These are phyloP conservation scores for Erpornis zantholeuca DNA, from an alignment of 2,113 vertebrate genomes.

Conservation along the genomic window DNA sequence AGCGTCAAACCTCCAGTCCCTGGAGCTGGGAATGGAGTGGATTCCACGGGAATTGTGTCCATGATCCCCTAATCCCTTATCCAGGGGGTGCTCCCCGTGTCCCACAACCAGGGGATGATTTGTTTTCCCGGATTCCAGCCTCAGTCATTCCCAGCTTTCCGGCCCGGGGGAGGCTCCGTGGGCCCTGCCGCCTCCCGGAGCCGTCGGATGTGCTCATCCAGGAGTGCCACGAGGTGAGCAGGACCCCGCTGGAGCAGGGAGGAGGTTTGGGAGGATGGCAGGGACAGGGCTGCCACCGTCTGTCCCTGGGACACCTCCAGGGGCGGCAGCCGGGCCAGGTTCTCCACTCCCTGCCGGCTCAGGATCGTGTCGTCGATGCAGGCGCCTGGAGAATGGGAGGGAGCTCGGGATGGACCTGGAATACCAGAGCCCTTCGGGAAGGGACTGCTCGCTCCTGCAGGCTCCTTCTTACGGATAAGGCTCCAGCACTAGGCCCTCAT, in stretches of 20 bases:
- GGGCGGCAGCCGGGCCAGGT: constrained; percentile 82
- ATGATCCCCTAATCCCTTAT: fast-evolving
- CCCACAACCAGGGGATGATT: not conserved
- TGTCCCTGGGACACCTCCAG: constrained; percentile 74
- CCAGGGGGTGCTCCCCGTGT: not conserved
- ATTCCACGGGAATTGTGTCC: not conserved
- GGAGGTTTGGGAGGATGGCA: constrained; percentile 74
- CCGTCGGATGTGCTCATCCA: constrained; percentile 81
- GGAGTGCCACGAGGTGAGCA: constrained; percentile 71
- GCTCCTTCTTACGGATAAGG: fast-evolving
- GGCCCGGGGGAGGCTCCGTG: not conserved
- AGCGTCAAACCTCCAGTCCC: fast-evolving
- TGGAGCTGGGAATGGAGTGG: fast-evolving
- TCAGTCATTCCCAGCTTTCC: fast-evolving
- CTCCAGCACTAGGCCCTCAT: fast-evolving
- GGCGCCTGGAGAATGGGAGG: constrained; percentile 73
- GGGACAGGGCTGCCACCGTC: constrained; percentile 75
- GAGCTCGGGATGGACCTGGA: fast-evolving
- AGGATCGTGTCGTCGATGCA: constrained; percentile 86
- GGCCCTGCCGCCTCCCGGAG: not conserved
- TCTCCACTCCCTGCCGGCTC: constrained; percentile 81
- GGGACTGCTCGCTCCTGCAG: fast-evolving
- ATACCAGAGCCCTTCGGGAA: fast-evolving
- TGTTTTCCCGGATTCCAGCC: fast-evolving
- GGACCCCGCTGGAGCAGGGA: constrained; percentile 79